A percentile compares a stretch with the other conserved stretches of the same genome.
phyloP scores from a whole-genome alignment of 2,113 vertebrate species.

The Cyphomyrus discorhynchus region DNA sequence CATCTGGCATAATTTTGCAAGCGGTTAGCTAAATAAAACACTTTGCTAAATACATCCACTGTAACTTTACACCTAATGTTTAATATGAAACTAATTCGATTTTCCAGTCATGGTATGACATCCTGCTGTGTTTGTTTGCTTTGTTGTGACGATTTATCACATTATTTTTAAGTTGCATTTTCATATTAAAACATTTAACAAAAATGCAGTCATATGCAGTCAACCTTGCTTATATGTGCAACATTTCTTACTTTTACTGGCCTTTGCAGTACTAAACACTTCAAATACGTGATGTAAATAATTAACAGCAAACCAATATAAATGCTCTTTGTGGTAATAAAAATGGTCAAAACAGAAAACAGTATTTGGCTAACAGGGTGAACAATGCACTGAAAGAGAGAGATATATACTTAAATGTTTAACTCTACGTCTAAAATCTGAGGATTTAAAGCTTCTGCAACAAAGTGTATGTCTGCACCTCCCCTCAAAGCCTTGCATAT shows the following conservation, averaged over 20 bases:
- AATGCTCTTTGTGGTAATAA: background rate
- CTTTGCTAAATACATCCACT: background rate
- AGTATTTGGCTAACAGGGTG: background rate
- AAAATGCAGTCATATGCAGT: background rate
- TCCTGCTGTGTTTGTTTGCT: background rate
- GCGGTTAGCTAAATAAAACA: background rate
- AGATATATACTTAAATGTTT: conserved; percentile 19
- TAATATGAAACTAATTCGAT: background rate
- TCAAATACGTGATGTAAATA: background rate
- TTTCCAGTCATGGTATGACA: background rate
- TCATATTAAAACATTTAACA: background rate
- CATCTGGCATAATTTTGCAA: background rate
- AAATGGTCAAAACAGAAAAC: background rate
- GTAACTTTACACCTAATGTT: background rate
- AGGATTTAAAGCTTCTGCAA: conserved; percentile 25
- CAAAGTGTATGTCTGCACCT: background rate
- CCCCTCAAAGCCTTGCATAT: background rate
- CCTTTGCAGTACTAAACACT: background rate
- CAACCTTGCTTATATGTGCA: background rate
- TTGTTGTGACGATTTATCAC: background rate
- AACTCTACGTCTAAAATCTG: conserved; percentile 43
- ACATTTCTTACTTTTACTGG: background rate
- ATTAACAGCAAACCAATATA: background rate
- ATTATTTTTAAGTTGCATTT: background rate
- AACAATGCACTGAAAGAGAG: background rate